phyloP scores from a whole-genome alignment of 2,888 invertebrate genomes.

The Phengaris alcon region DNA sequence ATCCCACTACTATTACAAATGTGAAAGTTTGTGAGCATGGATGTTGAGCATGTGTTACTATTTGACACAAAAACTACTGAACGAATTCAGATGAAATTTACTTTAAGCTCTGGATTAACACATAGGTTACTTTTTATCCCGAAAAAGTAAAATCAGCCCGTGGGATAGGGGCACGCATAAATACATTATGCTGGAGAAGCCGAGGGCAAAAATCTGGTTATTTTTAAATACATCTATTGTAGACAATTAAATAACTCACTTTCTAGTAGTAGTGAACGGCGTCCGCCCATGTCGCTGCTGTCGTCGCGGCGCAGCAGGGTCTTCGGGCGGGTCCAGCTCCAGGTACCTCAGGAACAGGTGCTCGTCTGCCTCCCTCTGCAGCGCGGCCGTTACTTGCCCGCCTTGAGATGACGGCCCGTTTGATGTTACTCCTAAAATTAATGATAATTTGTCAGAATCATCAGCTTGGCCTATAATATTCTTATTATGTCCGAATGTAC shows the following conservation, averaged over 20 bases:
- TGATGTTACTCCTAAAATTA: conserved; percentile 55
- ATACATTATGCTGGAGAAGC: too few relatives aligned
- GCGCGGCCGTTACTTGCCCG: conserved; percentile 77
- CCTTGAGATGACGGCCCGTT: conserved; percentile 73
- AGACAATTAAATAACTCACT: conserved; percentile 51
- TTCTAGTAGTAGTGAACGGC: conserved; percentile 89
- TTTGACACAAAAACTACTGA: too few relatives aligned
- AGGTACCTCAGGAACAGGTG: conserved; percentile 86
- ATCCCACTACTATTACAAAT: too few relatives aligned
- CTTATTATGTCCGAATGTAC: neutral
- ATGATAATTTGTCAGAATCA: neutral
- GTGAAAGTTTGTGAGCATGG: too few relatives aligned
- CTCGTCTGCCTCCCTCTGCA: conserved; percentile 85
- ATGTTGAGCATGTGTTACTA: too few relatives aligned
- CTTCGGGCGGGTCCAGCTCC: conserved; percentile 88
- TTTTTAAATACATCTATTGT: too few relatives aligned
- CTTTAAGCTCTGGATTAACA: too few relatives aligned
- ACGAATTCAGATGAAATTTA: too few relatives aligned
- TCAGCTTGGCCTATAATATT: neutral
- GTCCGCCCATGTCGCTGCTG: conserved; percentile 84
- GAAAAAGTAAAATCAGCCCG: too few relatives aligned
- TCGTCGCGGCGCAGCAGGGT: conserved; percentile 78
- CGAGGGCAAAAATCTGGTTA: too few relatives aligned
- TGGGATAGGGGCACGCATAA: too few relatives aligned
- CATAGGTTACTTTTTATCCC: too few relatives aligned